Percentiles rank a stretch among this genome's conserved stretches.
Evolutionary conservation across 2,888 invertebrate species (phyloP).

Genomic region (Achlya flavicornis): DNA sequence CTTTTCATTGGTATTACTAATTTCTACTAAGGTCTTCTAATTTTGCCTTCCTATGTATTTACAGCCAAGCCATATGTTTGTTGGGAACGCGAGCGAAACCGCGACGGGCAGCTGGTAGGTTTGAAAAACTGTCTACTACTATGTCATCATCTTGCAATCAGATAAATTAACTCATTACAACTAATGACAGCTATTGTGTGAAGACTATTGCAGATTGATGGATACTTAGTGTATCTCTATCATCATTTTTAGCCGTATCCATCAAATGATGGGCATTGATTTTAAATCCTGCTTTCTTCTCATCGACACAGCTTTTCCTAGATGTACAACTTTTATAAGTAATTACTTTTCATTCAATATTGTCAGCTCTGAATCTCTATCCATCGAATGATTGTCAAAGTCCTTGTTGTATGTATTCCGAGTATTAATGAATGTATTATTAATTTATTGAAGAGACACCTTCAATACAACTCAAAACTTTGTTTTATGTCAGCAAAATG

Average conservation of each 20-base stretch:
- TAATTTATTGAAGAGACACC: constrained; percentile 4
- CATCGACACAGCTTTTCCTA: background rate
- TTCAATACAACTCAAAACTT: constrained; percentile 26
- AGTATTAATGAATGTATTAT: background rate
- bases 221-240: background rate
- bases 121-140: background rate
- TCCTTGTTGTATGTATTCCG: background rate
- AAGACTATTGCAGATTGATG: background rate
- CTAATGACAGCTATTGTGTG: background rate
- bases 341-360: background rate
- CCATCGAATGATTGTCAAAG: constrained; percentile 1
- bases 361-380: background rate
- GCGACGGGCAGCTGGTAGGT: background rate
- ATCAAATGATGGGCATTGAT: background rate
- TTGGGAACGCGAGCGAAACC: no score
- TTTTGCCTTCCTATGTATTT: no score
- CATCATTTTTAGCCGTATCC: background rate
- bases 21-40: no score
- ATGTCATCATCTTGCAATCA: background rate
- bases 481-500: constrained; percentile 19
- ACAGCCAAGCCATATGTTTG: no score
- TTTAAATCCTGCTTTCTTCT: background rate
- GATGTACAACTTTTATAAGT: no score
- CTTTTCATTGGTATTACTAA: no score
- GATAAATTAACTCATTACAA: background rate